Evolutionary conservation across 2,888 invertebrate genomes (phyloP), one percentile per base, ranked within the genome.

Genomic region (Byasa hedistus): DNA sequence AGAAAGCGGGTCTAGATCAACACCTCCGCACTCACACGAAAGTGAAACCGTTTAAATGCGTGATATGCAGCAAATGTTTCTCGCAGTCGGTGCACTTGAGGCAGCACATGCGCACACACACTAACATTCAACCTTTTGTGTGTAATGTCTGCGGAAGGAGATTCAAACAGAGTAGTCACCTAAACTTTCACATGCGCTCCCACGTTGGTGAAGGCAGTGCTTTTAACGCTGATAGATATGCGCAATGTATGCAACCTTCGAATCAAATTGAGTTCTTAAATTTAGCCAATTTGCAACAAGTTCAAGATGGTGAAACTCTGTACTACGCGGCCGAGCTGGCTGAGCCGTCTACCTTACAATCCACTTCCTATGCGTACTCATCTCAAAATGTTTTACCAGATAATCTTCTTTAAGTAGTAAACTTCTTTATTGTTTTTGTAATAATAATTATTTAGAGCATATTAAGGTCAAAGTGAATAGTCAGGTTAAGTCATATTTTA

Each of bases 31-130:
- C 88, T 1, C 92, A 92, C 64, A 91, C 91, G 0, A 91, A 91
- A 75, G 82, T 90, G 32, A 91, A 92, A 62, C 92, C 92, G 0
- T 92, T 89, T 69, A 86, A 84, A 67, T 92, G 92, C 71, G 86
- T 91, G 0, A 84, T 92, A 67, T 92, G 92, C 69, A 81, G 79
- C 68, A 91, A 90, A 69, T 83, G 86, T 58, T 92, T 92, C 71
- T 91, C 92, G 0, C 92, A 92, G 66, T 91, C 91, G 0, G 91
- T 92, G 1, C 92, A 92, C 68, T 77, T 92, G 48, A 79, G 87
- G 1, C 92, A 92, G 72, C 92, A 92, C 73, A 92, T 92, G 92
- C 79, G 92, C 0, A 91, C 91, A 0, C 92, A 92, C 70, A 91
- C 92, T 0, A 91, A 91, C 70, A 90, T 91, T 58, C 91, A 91